phyloP scores from a whole-genome alignment of 2,113 vertebrate species.

The Bothrops jararaca region DNA sequence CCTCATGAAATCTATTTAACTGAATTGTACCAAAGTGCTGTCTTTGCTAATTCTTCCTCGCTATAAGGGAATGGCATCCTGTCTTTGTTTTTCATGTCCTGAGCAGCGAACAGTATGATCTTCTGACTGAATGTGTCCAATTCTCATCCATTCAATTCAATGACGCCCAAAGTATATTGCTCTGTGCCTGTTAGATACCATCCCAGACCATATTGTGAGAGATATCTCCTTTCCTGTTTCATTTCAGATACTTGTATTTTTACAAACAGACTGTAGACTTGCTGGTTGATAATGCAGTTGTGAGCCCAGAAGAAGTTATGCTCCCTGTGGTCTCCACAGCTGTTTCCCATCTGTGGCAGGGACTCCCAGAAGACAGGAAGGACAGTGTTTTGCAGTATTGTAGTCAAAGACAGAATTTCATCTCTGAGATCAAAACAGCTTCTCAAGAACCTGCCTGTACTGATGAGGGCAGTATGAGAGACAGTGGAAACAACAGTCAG shows the following conservation, averaged over 20 bases:
- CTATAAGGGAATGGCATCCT: not conserved
- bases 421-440: conserved; percentile 31
- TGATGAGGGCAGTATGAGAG: conserved; percentile 55
- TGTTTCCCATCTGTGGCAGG: conserved; percentile 80
- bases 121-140: not conserved
- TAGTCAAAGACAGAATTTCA: conserved; percentile 52
- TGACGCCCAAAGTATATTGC: not conserved
- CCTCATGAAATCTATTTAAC: not conserved
- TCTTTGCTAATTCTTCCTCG: not conserved
- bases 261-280: conserved; percentile 79
- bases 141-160: not conserved
- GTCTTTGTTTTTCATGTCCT: not conserved
- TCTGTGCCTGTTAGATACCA: not conserved
- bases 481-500: conserved; percentile 70
- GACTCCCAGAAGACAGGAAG: conserved; percentile 70
- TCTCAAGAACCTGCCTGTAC: conserved; percentile 29
- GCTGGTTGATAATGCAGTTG: conserved; percentile 64
- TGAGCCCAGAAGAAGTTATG: conserved; percentile 64
- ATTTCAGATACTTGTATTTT: conserved; percentile 79
- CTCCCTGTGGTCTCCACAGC: conserved; percentile 77
- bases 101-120: not conserved
- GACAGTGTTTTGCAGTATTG: conserved; percentile 62
- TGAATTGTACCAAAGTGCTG: not conserved
- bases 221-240: conserved; percentile 43
- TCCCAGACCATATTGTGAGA: conserved; percentile 35